phyloP scores from a whole-genome alignment of 2,113 vertebrate species.

The Mastomys coucha region DNA sequence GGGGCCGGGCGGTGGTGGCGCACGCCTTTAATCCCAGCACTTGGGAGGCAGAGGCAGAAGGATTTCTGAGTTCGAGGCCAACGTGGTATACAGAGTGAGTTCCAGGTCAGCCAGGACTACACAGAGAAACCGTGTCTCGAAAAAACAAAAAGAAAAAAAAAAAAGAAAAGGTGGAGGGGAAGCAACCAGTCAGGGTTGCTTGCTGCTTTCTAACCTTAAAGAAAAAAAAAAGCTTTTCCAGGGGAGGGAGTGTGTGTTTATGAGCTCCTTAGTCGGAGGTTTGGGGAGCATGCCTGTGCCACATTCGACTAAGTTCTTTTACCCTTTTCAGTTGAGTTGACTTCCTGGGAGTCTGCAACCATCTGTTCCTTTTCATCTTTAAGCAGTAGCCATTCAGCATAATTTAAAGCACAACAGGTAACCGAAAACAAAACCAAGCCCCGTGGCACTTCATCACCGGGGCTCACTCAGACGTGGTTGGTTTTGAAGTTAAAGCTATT shows the following conservation, averaged over 20 bases:
- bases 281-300: neutral
- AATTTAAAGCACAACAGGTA: neutral
- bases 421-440: neutral
- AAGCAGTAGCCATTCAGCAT: neutral
- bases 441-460: neutral
- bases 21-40: too few species aligned
- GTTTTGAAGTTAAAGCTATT: conserved; percentile 28
- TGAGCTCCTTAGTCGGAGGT: neutral
- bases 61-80: too few species aligned
- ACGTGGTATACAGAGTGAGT: too few species aligned
- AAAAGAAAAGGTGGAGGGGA: conserved; percentile 35
- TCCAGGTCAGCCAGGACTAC: too few species aligned
- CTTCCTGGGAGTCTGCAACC: neutral
- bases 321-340: neutral
- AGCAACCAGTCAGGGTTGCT: conserved; percentile 4
- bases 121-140: too few species aligned
- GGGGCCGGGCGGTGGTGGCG: too few species aligned
- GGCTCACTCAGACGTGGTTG: neutral
- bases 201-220: neutral
- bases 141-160: too few species aligned
- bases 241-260: neutral
- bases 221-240: neutral
- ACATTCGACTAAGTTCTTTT: neutral
- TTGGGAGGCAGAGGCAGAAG: too few species aligned
- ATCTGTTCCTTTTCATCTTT: conserved; percentile 44